A percentile compares a stretch with the other conserved stretches of the same genome.
These are phyloP conservation scores for Caenorhabditis virilis DNA, from an alignment of 2,888 invertebrate species.

Conservation along the genomic window DNA sequence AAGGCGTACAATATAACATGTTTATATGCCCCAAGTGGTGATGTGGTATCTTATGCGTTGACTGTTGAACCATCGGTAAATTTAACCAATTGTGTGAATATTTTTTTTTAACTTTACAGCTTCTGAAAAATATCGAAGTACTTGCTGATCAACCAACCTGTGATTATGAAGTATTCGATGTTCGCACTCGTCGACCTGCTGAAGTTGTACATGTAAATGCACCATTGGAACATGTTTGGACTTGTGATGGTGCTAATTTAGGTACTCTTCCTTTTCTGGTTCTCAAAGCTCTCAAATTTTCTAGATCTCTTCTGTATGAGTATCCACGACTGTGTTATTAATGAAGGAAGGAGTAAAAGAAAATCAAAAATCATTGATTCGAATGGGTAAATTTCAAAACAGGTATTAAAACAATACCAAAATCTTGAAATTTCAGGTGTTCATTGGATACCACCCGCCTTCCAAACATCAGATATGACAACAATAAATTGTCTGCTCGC, in stretches of 20 bases:
- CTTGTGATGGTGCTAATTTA: slow-evolving; percentile 60
- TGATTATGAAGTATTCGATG: slow-evolving; percentile 62
- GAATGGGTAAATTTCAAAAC: slow-evolving; percentile 47
- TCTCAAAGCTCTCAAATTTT: not conserved
- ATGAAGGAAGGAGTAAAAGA: slow-evolving; percentile 61
- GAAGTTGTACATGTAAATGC: slow-evolving; percentile 64
- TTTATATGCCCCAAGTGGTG: slow-evolving; percentile 60
- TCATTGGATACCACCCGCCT: slow-evolving; percentile 64
- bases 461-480: slow-evolving; percentile 63
- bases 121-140: slow-evolving; percentile 31
- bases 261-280: slow-evolving; percentile 22
- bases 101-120: slow-evolving; percentile 11
- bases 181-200: slow-evolving; percentile 56
- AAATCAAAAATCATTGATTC: slow-evolving; percentile 33
- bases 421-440: slow-evolving; percentile 47
- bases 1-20: slow-evolving; percentile 48
- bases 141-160: slow-evolving; percentile 36
- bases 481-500: slow-evolving; percentile 56
- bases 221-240: slow-evolving; percentile 64
- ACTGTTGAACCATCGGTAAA: slow-evolving; percentile 52
- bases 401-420: slow-evolving; percentile 8
- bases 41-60: slow-evolving; percentile 68
- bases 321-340: slow-evolving; percentile 66
- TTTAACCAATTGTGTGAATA: not conserved
- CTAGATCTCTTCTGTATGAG: slow-evolving; percentile 67